Evolutionary conservation across 2,888 invertebrate genomes (phyloP), one percentile per base, ranked within the genome.

Genomic region (Dicyrtoma fusca): DNA sequence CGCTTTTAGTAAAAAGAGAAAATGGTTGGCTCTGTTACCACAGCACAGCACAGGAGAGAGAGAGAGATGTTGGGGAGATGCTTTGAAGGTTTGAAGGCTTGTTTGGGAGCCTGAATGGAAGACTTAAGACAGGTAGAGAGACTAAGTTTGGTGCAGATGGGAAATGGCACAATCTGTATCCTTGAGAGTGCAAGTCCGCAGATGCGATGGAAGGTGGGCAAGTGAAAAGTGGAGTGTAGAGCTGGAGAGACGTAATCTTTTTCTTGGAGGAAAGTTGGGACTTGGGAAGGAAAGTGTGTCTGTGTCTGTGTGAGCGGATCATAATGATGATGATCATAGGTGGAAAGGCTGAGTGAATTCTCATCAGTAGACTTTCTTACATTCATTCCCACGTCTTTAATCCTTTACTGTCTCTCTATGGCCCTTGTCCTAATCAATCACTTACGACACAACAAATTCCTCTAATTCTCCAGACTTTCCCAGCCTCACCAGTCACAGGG

Each of bases 401-500:
- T 76, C 76, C 74, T 74, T 76, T 74, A 63, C 74, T 76, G 76
- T 76, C 74, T 74, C 59, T 64, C 69, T 57, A 47, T 19, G 45
- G 59, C 73, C 65, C 75, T 70, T 76, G 75, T 75, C 77, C 74
- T 76, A 76, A 78, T 78, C 78, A 78, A 78, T 78, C 77, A 78
- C 77, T 78, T 74, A 71, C 69, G 77, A 75, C 73, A 75, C 71
- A 73, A 66, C 69, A 76, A 76, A 76, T 75, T 75, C 76, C 45
- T 69, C 73, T 77, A 74, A 77, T 77, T 77, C 77, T 66, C 51
- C 64, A 64, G 57, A 64, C 63, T 63, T 34, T 45, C 23, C 42
- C 42, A n/a, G n/a, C n/a, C n/a, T n/a, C n/a, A n/a, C n/a, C n/a
- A n/a, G n/a, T n/a, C n/a, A n/a, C n/a, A n/a, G 26, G 72, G 61